Conservation (phyloP, 2,797 vertebrate genomes). For the Rhinichthys osculus region DNA sequence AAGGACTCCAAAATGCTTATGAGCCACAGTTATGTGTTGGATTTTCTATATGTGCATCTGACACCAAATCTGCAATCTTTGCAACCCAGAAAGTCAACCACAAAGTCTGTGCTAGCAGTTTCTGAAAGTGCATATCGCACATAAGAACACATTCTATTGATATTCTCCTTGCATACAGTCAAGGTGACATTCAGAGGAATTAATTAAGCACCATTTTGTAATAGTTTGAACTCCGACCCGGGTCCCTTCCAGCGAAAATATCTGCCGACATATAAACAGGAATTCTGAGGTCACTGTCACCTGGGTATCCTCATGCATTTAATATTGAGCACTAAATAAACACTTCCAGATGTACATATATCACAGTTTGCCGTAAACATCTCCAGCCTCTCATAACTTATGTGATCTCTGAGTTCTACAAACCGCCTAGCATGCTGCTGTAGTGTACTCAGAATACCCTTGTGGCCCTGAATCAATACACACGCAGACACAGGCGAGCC, state of each 20-base stretch:
- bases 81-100: not conserved
- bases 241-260: slow-evolving; percentile 29
- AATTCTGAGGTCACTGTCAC: slow-evolving; percentile 36
- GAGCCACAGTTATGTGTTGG: not conserved
- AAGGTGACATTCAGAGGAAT: slow-evolving; percentile 58
- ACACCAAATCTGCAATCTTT: not conserved
- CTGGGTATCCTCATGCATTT: slow-evolving; percentile 51
- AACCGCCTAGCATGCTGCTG: not conserved
- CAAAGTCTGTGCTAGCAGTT: not conserved
- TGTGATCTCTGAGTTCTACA: slow-evolving; percentile 34
- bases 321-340: slow-evolving; percentile 45
- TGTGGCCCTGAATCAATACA: slow-evolving; percentile 38
- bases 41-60: not conserved
- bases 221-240: slow-evolving; percentile 49
- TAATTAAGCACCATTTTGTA: slow-evolving; percentile 53
- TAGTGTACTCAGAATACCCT: slow-evolving; percentile 27
- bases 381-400: slow-evolving; percentile 35
- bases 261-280: slow-evolving; percentile 28
- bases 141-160: slow-evolving; percentile 12
- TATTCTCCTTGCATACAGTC: slow-evolving; percentile 37
- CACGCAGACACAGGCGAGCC: slow-evolving; percentile 2
- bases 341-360: slow-evolving; percentile 46
- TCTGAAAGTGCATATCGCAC: not conserved
- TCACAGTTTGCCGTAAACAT: slow-evolving; percentile 39
- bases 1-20: not conserved